Percentiles rank a stretch among this genome's conserved stretches.
phyloP scores from a whole-genome alignment of 2,797 vertebrate genomes.

The Aeoliscus strigatus region DNA sequence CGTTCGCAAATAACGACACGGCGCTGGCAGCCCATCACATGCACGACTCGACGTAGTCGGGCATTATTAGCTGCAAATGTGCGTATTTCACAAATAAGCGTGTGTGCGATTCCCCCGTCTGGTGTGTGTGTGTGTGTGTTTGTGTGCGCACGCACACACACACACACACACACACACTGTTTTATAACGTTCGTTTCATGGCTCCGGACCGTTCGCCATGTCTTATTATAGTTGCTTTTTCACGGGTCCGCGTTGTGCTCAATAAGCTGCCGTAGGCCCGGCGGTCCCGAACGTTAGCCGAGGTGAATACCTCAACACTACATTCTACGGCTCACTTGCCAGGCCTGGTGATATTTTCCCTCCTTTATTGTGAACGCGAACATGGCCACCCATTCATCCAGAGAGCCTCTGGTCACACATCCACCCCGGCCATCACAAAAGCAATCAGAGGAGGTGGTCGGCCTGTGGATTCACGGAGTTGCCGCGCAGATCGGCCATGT shows the following conservation, averaged over 20 bases:
- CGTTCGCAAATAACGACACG: constrained; percentile 40
- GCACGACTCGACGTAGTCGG: constrained; percentile 56
- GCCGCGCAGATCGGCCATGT: constrained; percentile 45
- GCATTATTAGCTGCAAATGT: constrained; percentile 44
- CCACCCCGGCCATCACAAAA: constrained; percentile 18
- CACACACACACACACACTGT: no score
- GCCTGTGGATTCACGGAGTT: constrained; percentile 57
- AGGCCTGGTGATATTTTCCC: constrained; percentile 26
- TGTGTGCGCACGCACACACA: no score
- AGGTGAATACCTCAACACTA: constrained; percentile 26
- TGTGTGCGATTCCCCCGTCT: constrained; percentile 10
- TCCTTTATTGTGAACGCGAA: constrained; percentile 55
- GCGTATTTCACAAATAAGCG: constrained; percentile 61
- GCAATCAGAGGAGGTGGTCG: constrained; percentile 47
- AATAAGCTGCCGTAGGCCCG: constrained; percentile 37
- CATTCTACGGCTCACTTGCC: constrained; percentile 13
- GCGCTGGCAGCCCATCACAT: constrained; percentile 45
- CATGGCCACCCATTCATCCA: constrained; percentile 80
- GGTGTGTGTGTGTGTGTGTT: constrained; percentile 31
- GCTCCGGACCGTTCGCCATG: constrained; percentile 59
- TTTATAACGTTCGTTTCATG: constrained; percentile 61
- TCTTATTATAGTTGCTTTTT: constrained; percentile 35
- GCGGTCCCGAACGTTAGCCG: constrained; percentile 34
- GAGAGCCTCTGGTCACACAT: constrained; percentile 44
- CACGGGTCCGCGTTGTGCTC: constrained; percentile 27